Base-by-base conservation (phyloP, 2,888 invertebrate species). In the Yponomeuta sedellus region DNA sequence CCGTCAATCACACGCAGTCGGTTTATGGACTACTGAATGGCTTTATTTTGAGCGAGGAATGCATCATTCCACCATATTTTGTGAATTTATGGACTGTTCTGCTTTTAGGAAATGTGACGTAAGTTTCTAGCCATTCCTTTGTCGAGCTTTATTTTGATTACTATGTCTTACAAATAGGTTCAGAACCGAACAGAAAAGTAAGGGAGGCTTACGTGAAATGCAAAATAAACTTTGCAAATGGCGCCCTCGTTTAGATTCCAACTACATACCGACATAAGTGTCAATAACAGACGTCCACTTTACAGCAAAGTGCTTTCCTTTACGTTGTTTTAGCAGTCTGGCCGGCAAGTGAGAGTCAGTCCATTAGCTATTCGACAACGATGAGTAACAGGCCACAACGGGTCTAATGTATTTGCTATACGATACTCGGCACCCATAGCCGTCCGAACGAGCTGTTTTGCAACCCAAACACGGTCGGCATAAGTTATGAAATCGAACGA, bases 401-500 rank as follows among this genome's bases (percentile, higher is more conserved):
- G 62, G 22, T 34, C 59, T 72, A 75, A 81, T 77, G 76, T 74
- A 79, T 81, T 79, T 78, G 78, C 76, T 71, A 78, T 77, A 73
- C 76, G 71, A 75, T 71, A 73, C 74, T 69, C 67, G 64, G 69
- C 71, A 69, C 69, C 70, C 71, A 71, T 71, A 73, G 70, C 67
- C 62, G 71, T 70, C 68, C 25, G 19, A 71, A 74, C 72, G 70
- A 67, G 68, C 65, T 44, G 52, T 66, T 66, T 66, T 67, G 70
- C 70, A 77, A 82, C 82, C 79, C 77, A 77, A 82, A 81, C 73
- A 34, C 58, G 63, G 64, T 22, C 69, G 76, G 56, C 52, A 56
- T 62, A 52, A 70, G 77, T 83, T 83, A 82, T 77, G 83, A 82
- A 85, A 85, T 75, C 73, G 72, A 79, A 77, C 73, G 72, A 79